Evolutionary conservation across 2,797 vertebrate genomes (phyloP), one percentile per base, ranked within the genome.

Genomic region (Setipinna tenuifilis): DNA sequence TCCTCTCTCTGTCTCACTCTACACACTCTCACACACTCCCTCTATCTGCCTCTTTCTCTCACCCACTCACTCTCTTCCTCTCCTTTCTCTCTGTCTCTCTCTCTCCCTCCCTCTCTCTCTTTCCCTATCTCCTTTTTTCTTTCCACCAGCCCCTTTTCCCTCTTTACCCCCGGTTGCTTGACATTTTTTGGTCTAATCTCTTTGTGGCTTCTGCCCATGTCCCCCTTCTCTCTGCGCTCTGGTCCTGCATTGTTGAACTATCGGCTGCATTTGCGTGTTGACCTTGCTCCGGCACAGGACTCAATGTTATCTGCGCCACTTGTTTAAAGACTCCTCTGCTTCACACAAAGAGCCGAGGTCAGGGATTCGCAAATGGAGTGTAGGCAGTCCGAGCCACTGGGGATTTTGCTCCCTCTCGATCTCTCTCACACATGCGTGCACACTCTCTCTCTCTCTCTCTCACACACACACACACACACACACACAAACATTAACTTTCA

Each of bases 261-360:
- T 87, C 87, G 41, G 19, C 85, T 62, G 31, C 61, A 62, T 28
- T 82, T 71, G 44, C 2, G 31, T 87, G 54, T 46, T 88, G 86
- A 87, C 84, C 88, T 88, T 86, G 87, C 82, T 86, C 68, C 82
- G 44, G 85, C 84, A 85, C 81, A 31, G 59, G 54, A 23, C 58
- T 88, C 82, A 61, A 21, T 85, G 83, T 85, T 84, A 61, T 83
- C 85, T 54, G 82, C 80, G 78, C 68, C 81, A 82, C 83, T 46
- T 46, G 41, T 46, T 88, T 82, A 87, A 78, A 71, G 57, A 83
- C 81, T 68, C 50, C 35, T 83, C 83, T 84, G 31, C 61, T 10
- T n/a, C 59, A 19, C 81, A 85, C 82, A 82, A 50, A 71, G 50
- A 46, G 78, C 31, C 28, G 14, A 54, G 80, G 54, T 83, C 68